phyloP scores from a whole-genome alignment of 2,888 invertebrate species.

The Andrena haemorrhoa region DNA sequence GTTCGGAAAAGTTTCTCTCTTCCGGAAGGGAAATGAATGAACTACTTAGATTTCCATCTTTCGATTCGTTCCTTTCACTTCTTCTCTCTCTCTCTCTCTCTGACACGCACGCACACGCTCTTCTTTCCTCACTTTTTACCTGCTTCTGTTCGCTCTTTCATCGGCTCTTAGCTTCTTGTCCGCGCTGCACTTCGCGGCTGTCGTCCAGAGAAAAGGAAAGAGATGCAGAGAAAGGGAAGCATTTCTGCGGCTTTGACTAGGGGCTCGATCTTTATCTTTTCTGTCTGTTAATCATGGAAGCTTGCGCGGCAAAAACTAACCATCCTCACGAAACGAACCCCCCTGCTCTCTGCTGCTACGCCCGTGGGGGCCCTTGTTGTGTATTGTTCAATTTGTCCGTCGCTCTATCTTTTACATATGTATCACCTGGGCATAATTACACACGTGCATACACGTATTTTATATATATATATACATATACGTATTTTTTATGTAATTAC shows the following conservation, averaged over 20 bases:
- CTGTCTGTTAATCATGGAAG: slow-evolving; percentile 40
- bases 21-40: slow-evolving; percentile 3
- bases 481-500: slow-evolving; percentile 49
- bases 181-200: not conserved
- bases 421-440: slow-evolving; percentile 56
- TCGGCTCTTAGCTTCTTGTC: slow-evolving; percentile 12
- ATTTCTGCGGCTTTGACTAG: slow-evolving; percentile 18
- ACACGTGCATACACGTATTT: slow-evolving; percentile 44
- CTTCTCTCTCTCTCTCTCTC: slow-evolving; percentile 12
- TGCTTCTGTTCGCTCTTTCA: not conserved
- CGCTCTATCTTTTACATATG: slow-evolving; percentile 70
- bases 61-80: slow-evolving; percentile 1
- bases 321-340: slow-evolving; percentile 51
- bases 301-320: slow-evolving; percentile 65
- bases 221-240: not conserved
- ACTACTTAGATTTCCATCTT: not conserved
- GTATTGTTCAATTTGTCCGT: slow-evolving; percentile 81
- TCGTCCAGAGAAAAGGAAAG: slow-evolving; percentile 13
- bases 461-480: slow-evolving; percentile 30
- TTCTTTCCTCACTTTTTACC: not conserved
- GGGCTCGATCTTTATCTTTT: slow-evolving; percentile 23
- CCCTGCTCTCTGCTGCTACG: slow-evolving; percentile 67
- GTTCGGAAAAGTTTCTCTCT: not conserved
- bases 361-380: slow-evolving; percentile 82
- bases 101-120: not conserved